A percentile compares a stretch with the other conserved stretches of the same genome.
phyloP scores from a whole-genome alignment of 2,888 invertebrate genomes.

The Plebejus argus region DNA sequence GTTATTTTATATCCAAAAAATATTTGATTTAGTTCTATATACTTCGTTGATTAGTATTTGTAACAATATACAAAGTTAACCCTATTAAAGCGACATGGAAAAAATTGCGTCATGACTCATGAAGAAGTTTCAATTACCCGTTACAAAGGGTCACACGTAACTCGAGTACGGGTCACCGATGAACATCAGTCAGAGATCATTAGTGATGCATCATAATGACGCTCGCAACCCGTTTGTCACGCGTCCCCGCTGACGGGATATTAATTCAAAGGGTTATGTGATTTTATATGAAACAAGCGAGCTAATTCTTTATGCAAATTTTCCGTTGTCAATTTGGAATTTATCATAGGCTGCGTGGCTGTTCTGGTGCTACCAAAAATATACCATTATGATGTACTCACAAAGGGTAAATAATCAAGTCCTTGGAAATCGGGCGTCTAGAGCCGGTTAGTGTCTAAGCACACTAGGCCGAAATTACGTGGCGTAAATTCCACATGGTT shows the following conservation, averaged over 20 bases:
- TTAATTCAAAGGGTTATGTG: conserved; percentile 29
- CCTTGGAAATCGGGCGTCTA: too few species aligned
- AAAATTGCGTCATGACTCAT: conserved; percentile 11
- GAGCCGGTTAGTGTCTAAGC: too few species aligned
- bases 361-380: neutral
- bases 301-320: conserved; percentile 17
- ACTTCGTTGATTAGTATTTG: too few species aligned
- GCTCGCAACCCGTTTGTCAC: conserved; percentile 42
- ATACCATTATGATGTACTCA: neutral
- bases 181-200: conserved; percentile 43
- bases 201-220: conserved; percentile 42
- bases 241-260: conserved; percentile 31
- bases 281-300: conserved; percentile 6
- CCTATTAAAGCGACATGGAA: neutral
- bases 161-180: conserved; percentile 37
- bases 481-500: too few species aligned
- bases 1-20: too few species aligned
- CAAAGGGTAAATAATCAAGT: neutral
- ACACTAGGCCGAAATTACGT: too few species aligned
- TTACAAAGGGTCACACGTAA: conserved; percentile 31
- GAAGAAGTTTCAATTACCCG: conserved; percentile 28
- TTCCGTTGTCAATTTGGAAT: neutral
- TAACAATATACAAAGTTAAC: neutral
- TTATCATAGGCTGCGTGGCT: neutral
- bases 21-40: too few species aligned